These are phyloP conservation scores for Trissolcus basalis DNA, from an alignment of 1,140 invertebrate genomes.

Conservation along the genomic window DNA sequence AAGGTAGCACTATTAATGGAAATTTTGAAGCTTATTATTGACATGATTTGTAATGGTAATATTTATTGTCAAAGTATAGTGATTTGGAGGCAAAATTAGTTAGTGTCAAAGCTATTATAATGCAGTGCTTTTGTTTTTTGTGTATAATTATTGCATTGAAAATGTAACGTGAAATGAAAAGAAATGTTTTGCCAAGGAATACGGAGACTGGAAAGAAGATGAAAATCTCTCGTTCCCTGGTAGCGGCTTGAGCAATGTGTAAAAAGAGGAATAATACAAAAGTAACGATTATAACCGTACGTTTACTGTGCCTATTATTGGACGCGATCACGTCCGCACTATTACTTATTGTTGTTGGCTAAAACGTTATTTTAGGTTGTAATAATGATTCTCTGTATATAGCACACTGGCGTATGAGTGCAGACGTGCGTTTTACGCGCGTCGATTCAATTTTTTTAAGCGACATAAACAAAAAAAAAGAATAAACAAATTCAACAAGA, in stretches of 20 bases:
- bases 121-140: no score
- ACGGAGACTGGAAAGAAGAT: constrained; percentile 4
- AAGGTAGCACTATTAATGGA: background rate
- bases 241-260: constrained; percentile 66
- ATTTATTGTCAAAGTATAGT: no score
- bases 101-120: no score
- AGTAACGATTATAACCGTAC: constrained; percentile 65
- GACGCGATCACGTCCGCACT: constrained; percentile 49
- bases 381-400: constrained; percentile 60
- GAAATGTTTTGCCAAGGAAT: background rate
- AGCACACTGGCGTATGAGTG: constrained; percentile 50
- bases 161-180: no score
- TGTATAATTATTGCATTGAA: no score
- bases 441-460: constrained; percentile 58
- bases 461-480: constrained; percentile 34
- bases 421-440: constrained; percentile 36
- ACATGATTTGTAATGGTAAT: no score
- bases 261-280: constrained; percentile 62
- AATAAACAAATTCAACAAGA: no score
- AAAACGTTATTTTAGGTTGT: constrained; percentile 64
- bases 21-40: no score
- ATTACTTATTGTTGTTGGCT: constrained; percentile 65
- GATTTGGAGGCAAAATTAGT: no score
- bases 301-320: constrained; percentile 74
- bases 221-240: constrained; percentile 70